Base-by-base conservation (phyloP, 2,797 vertebrate species). In the Poeciliopsis turneri region DNA sequence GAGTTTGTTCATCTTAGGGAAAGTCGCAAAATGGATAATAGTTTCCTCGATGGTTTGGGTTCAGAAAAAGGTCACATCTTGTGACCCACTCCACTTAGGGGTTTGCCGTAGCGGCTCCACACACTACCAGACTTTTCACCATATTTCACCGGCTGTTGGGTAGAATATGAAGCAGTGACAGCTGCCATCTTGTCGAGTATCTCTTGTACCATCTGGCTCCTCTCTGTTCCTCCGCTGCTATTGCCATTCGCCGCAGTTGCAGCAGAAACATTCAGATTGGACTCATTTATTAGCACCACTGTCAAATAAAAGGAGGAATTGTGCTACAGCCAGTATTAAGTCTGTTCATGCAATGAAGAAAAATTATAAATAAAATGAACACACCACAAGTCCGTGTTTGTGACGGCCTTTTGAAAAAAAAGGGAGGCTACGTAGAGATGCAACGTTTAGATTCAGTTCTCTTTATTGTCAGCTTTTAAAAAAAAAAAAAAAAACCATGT, bases 1-100 rank as follows among this genome's bases (percentile, higher is more conserved):
- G 33, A 45, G 12, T 49, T 75, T 49, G 76, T 69, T 83, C 68
- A 10, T 41, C 49, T 61, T 5, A 23, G 6, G 64, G n/a, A 75
- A 57, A 28, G 20, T 47, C 4, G 5, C 57, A 16, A 9, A 39
- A 18, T 20, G 15, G 41, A 75, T 36, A 0, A 23, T 16, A 47
- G 30, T 7, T 16, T 66, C 18, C 61, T 66, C 23, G 28, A n/a
- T 36, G 53, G 41, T 76, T 83, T 68, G 57, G 20, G 69, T 45
- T 68, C 15, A 33, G 41, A 33, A 51, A 79, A 28, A 49, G 41
- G 11, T 73, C 23, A 33, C 20, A 55, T 15, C 41, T 69, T 25
- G 64, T 68, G 36, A 41, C 64, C 3, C 13, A 4, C 2, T 36
- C 59, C 59, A 10, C 59, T 64, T 25, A 1, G 20, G 2, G 20